Evolutionary conservation across 2,113 vertebrate species (phyloP).

Genomic region (Struthio camelus): DNA sequence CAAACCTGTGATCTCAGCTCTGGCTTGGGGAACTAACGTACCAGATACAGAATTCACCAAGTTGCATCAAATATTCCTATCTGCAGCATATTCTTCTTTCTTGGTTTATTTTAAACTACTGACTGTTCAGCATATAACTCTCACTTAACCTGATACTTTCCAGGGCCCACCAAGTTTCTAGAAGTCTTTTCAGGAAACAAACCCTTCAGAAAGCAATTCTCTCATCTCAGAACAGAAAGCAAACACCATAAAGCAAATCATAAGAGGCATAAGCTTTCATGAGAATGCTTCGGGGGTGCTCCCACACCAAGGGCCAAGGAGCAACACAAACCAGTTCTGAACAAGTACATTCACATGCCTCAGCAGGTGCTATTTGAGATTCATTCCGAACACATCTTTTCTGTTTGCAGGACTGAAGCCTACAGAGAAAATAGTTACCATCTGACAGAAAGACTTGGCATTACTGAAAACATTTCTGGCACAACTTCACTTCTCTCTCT

Average conservation of each 20-base stretch:
- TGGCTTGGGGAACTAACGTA: background rate
- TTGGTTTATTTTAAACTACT: background rate
- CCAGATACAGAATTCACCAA: too few relatives aligned
- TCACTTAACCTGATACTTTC: background rate
- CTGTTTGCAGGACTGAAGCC: background rate
- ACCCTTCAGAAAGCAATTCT: background rate
- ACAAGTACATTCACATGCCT: background rate
- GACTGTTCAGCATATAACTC: background rate
- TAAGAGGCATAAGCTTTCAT: background rate
- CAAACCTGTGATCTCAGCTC: background rate
- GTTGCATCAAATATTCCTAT: too few relatives aligned
- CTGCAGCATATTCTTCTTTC: fast-evolving
- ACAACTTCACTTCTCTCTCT: background rate
- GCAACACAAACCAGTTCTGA: background rate
- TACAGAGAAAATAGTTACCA: background rate
- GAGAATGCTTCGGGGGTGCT: background rate
- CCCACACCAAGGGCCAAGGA: background rate
- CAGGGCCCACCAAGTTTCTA: background rate
- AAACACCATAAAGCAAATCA: background rate
- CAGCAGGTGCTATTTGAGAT: background rate
- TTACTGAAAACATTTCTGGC: background rate
- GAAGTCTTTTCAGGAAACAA: background rate
- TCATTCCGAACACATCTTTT: background rate
- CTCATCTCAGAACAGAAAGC: background rate
- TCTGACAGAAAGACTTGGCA: background rate